Conservation (phyloP, 2,113 vertebrate species). For the Asarcornis scutulata region DNA sequence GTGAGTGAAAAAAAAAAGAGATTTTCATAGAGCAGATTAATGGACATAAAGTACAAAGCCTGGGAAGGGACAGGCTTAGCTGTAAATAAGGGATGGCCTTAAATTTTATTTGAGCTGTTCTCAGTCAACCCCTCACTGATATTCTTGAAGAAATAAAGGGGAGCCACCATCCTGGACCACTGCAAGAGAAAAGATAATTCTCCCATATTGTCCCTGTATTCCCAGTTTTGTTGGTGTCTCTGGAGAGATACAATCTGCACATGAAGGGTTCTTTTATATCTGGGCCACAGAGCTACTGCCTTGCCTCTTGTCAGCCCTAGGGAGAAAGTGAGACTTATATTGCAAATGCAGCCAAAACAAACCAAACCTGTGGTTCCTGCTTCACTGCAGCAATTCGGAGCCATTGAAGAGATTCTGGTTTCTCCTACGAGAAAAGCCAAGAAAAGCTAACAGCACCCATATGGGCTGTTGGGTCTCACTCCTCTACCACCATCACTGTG, state of each 20-base stretch:
- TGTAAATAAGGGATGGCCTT: not conserved
- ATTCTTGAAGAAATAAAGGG: not conserved
- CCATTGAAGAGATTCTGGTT: not conserved
- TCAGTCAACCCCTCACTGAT: not conserved
- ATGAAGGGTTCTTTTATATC: not conserved
- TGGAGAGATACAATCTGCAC: not conserved
- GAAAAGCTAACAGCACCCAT: not conserved
- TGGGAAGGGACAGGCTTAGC: not conserved
- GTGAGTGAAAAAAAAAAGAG: not conserved
- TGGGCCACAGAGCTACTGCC: not conserved
- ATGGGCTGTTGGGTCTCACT: not conserved
- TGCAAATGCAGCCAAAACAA: not conserved
- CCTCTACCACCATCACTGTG: not conserved
- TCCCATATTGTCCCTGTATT: not conserved
- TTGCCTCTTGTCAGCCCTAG: not conserved
- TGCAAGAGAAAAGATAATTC: not conserved
- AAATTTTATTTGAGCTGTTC: not conserved
- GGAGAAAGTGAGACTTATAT: not conserved
- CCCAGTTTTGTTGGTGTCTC: not conserved
- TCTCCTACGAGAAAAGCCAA: not conserved
- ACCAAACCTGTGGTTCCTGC: conserved; percentile 22
- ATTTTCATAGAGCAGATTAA: not conserved
- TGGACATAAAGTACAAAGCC: not conserved
- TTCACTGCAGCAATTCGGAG: not conserved
- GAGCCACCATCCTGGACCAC: not conserved